phyloP scores from a whole-genome alignment of 2,113 vertebrate genomes.

The Aspiorhynchus laticeps region DNA sequence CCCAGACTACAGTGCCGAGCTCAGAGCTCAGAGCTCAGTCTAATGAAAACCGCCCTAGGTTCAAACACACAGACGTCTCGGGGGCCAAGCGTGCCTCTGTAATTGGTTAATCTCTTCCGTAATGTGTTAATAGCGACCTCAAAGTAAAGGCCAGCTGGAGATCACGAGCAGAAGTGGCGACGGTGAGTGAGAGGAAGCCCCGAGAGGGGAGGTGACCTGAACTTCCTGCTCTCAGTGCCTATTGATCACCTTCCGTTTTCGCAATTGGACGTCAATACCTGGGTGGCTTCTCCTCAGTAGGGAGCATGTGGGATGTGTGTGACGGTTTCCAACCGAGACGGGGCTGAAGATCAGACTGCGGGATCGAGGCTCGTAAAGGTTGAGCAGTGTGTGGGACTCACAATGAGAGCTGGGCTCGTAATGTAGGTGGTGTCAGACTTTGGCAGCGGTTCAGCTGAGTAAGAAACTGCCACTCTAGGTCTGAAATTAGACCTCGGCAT shows the following conservation, averaged over 20 bases:
- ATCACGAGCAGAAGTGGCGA: neutral
- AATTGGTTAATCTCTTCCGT: constrained; percentile 69
- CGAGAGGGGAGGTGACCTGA: constrained; percentile 36
- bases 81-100: constrained; percentile 57
- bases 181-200: neutral
- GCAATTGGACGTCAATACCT: constrained; percentile 42
- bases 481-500: constrained; percentile 50
- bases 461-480: constrained; percentile 41
- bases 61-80: constrained; percentile 60
- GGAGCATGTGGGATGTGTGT: constrained; percentile 12
- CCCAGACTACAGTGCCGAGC: constrained; percentile 60
- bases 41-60: constrained; percentile 72
- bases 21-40: constrained; percentile 60
- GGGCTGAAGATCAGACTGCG: constrained; percentile 37
- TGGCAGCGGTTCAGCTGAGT: constrained; percentile 46
- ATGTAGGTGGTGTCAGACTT: constrained; percentile 53
- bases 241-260: constrained; percentile 43
- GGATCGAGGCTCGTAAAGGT: constrained; percentile 48
- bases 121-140: constrained; percentile 55
- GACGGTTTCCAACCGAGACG: neutral
- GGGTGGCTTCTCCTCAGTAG: constrained; percentile 31
- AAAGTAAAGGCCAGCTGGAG: constrained; percentile 17
- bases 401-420: constrained; percentile 11
- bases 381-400: constrained; percentile 4
- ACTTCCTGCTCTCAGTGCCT: constrained; percentile 16